phyloP scores from a whole-genome alignment of 2,113 vertebrate species.

The Capreolus pygargus region DNA sequence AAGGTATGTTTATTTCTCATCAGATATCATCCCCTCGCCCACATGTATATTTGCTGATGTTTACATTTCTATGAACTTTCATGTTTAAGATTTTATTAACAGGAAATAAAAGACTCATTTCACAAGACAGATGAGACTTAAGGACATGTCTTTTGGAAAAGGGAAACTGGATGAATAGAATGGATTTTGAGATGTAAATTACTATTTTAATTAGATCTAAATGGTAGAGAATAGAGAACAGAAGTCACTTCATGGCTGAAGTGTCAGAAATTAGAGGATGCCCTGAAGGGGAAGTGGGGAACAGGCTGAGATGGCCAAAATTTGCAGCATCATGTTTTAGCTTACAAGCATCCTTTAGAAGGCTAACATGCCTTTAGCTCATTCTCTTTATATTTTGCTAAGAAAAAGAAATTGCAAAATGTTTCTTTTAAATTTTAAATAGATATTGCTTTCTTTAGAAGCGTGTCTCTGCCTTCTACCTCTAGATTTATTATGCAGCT shows the following conservation, averaged over 20 bases:
- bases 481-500: conserved; percentile 22
- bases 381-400: neutral
- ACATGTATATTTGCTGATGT: neutral
- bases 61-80: neutral
- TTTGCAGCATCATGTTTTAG: neutral
- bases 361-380: neutral
- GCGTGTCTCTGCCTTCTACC: neutral
- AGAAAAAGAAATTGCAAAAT: neutral
- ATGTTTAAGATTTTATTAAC: neutral
- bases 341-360: neutral
- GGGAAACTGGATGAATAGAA: neutral
- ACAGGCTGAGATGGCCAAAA: neutral
- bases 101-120: neutral
- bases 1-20: neutral
- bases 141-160: neutral
- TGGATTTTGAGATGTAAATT: neutral
- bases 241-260: neutral
- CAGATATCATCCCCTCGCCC: neutral
- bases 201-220: neutral
- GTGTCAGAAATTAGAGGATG: neutral
- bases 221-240: neutral
- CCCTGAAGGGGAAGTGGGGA: neutral
- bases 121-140: neutral
- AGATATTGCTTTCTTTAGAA: neutral
- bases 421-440: conserved; percentile 25